Base-by-base conservation (phyloP, 1,140 invertebrate genomes). In the Eubasilissa regina region DNA sequence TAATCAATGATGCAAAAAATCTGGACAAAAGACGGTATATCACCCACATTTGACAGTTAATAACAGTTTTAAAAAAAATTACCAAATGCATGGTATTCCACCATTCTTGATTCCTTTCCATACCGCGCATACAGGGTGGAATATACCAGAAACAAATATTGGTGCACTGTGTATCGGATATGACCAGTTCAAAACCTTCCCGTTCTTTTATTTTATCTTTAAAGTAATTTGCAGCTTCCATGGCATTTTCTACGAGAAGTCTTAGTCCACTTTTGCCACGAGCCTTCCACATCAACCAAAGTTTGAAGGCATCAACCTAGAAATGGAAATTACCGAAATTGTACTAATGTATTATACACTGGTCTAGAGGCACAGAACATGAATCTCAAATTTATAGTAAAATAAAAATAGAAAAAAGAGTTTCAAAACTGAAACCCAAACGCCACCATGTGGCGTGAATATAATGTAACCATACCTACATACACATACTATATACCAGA, bases 101-200 rank as follows among this genome's bases (percentile, higher is more conserved):
- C 94, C 94, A 96, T 3, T 92, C 89, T 0, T 88, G 84, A 53
- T 90, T 92, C 84, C 94, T 91, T n/a, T 89, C 83, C 58, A 90
- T 80, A 0, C 86, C 85, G 62, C 95, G 88, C 89, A 98, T 90
- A n/a, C 89, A 92, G 7, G 87, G 89, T 0, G 97, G 97, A 68
- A 98, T 92, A 84, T 96, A 98, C 96, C 96, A 98, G 84, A 98
- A 98, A 84, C 96, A 97, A 0, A 98, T 92, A 84, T 97, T 98
- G 19, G 94, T 94, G 74, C 94, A 95, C 83, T 96, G 92, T 53
- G 90, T 84, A 64, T 90, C 91, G 48, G 92, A 84, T 0, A 90
- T 84, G 0, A 95, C 92, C 10, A 94, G 84, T 60, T 91, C 86
- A 80, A 94, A 95, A 15, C 92, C 93, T 13, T 88, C 84, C 47